Percentiles rank a stretch among this genome's conserved stretches.
Evolutionary conservation across 1,140 invertebrate species (phyloP).

Genomic region (Cryptotermes secundus): DNA sequence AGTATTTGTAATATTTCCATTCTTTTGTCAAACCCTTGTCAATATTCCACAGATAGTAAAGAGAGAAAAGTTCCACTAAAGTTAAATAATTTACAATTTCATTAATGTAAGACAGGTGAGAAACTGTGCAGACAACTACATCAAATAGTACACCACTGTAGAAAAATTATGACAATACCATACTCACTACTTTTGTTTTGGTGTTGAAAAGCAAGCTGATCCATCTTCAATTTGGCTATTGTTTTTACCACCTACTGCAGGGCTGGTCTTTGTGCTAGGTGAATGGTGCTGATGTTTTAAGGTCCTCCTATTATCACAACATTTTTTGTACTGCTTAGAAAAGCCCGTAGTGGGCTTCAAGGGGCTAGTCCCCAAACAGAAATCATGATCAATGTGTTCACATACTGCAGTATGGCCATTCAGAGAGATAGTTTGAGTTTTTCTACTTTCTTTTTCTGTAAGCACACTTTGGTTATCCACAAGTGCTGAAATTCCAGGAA

Average conservation of each 20-base stretch:
- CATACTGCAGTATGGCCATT: not conserved
- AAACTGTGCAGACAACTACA: not conserved
- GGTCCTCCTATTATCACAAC: not conserved
- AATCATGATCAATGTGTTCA: not conserved
- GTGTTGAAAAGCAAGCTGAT: not conserved
- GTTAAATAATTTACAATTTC: too few species aligned
- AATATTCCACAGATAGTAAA: too few species aligned
- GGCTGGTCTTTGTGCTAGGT: not conserved
- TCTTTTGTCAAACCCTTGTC: too few species aligned
- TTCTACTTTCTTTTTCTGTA: not conserved
- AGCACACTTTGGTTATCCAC: not conserved
- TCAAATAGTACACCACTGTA: too few species aligned
- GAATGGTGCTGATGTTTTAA: not conserved
- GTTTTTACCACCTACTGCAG: not conserved
- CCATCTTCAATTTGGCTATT: not conserved
- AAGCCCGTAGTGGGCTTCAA: not conserved
- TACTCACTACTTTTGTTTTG: constrained; percentile 26
- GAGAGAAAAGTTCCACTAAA: too few species aligned
- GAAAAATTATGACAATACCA: too few species aligned
- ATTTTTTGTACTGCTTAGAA: not conserved
- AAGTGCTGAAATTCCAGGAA: constrained; percentile 41
- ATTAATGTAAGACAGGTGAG: not conserved
- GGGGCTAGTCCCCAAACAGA: not conserved
- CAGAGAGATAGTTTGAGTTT: not conserved
- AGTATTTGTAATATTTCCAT: too few species aligned